These are phyloP conservation scores for Acanthisitta chloris DNA, from an alignment of 2,113 vertebrate species.

Conservation along the genomic window DNA sequence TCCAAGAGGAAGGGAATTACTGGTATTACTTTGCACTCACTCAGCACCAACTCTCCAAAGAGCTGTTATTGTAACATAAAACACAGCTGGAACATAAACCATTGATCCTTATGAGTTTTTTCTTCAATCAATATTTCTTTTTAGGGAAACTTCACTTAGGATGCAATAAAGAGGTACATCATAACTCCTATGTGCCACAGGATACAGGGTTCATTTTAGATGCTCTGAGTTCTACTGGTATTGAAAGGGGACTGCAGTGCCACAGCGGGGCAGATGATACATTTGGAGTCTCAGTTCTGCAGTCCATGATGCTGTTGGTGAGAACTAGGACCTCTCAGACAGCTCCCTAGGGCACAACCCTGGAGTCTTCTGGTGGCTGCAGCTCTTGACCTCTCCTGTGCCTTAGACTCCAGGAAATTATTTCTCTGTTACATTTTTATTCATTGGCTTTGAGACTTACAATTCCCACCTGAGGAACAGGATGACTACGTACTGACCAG, in stretches of 20 bases:
- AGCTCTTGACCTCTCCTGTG: neutral
- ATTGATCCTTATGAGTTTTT: conserved; percentile 55
- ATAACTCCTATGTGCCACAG: conserved; percentile 5
- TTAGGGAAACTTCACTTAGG: conserved; percentile 39
- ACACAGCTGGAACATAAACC: conserved; percentile 38
- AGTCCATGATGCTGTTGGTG: neutral
- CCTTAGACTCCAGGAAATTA: neutral
- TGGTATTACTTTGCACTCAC: conserved; percentile 36
- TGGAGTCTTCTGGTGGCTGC: neutral
- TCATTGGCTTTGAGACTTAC: neutral
- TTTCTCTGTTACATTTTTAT: neutral
- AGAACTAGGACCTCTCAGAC: neutral
- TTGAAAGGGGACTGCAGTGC: neutral
- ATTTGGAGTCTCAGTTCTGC: neutral
- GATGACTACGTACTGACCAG: neutral
- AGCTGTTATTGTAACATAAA: conserved; percentile 38
- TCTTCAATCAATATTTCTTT: conserved; percentile 52
- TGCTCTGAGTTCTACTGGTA: conserved; percentile 1
- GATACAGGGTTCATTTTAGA: conserved; percentile 14
- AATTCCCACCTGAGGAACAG: neutral
- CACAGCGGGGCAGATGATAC: neutral
- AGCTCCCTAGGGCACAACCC: neutral
- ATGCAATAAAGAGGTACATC: conserved; percentile 50
- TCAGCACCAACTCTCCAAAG: conserved; percentile 34
- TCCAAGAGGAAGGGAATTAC: neutral